These are phyloP conservation scores for Oncorhynchus mykiss DNA, from an alignment of 2,113 vertebrate genomes.

Conservation along the genomic window DNA sequence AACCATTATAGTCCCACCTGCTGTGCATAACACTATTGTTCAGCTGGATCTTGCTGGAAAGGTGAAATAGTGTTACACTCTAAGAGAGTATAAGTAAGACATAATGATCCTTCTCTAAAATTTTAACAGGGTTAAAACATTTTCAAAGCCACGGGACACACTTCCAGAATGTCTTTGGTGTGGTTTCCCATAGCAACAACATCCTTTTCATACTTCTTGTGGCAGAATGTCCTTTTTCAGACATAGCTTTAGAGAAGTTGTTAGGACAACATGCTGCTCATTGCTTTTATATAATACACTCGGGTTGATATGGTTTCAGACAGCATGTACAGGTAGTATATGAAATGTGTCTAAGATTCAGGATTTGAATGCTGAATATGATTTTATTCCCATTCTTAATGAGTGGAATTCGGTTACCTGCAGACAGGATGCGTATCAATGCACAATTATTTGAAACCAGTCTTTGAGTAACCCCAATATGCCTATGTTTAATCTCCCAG, in stretches of 20 bases:
- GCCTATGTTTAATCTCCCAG: conserved; percentile 40
- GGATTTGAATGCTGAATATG: background rate
- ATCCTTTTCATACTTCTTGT: background rate
- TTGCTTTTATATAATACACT: background rate
- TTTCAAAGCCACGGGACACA: background rate
- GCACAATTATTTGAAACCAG: background rate
- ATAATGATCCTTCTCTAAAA: background rate
- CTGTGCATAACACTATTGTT: background rate
- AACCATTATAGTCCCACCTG: background rate
- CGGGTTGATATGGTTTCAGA: background rate
- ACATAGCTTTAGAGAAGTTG: background rate
- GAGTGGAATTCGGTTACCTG: background rate
- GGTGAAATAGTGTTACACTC: background rate
- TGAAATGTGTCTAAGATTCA: background rate
- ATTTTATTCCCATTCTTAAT: background rate
- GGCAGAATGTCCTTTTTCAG: background rate
- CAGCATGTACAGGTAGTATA: background rate
- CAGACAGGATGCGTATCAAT: background rate
- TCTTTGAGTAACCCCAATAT: conserved; percentile 52
- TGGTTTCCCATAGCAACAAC: conserved; percentile 1
- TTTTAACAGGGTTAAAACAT: background rate
- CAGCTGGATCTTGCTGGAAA: background rate
- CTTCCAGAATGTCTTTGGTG: background rate
- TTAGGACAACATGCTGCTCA: background rate
- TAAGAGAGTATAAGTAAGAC: background rate